These are phyloP conservation scores for Linepithema humile DNA, from an alignment of 1,140 invertebrate genomes.

Conservation along the genomic window DNA sequence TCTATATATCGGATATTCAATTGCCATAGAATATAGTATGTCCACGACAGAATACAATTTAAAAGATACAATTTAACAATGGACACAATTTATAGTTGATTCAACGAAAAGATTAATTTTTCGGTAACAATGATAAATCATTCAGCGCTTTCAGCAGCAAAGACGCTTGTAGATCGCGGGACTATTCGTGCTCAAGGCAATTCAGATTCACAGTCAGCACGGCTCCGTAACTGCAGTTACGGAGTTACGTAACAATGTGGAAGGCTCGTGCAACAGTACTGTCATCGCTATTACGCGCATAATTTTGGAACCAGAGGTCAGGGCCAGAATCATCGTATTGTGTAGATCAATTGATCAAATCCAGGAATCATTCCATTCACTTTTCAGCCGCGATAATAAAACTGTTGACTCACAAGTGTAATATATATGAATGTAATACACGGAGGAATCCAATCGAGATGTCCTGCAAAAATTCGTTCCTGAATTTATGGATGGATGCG, in stretches of 20 bases:
- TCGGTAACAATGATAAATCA: neutral
- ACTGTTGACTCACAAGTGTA: neutral
- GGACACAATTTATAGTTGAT: no score
- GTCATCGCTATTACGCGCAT: conserved; percentile 57
- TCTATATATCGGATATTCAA: neutral
- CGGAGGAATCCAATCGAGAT: conserved; percentile 35
- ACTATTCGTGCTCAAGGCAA: neutral
- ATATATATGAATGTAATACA: neutral
- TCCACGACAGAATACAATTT: neutral
- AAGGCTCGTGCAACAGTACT: conserved; percentile 39
- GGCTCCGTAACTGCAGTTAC: neutral
- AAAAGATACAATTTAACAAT: no score
- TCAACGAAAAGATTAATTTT: conserved; percentile 3
- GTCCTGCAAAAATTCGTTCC: conserved; percentile 44
- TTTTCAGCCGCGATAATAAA: conserved; percentile 14
- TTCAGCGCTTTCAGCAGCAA: conserved; percentile 22
- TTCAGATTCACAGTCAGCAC: conserved; percentile 30
- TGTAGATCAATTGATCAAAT: conserved; percentile 64
- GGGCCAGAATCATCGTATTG: conserved; percentile 60
- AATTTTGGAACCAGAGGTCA: conserved; percentile 70
- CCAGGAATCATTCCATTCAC: conserved; percentile 36
- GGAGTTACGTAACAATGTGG: conserved; percentile 62
- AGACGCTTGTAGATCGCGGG: conserved; percentile 10
- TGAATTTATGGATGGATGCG: conserved; percentile 44
- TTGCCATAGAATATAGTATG: neutral